These are phyloP conservation scores for Pantherophis guttatus DNA, from an alignment of 2,113 vertebrate genomes.

Conservation along the genomic window DNA sequence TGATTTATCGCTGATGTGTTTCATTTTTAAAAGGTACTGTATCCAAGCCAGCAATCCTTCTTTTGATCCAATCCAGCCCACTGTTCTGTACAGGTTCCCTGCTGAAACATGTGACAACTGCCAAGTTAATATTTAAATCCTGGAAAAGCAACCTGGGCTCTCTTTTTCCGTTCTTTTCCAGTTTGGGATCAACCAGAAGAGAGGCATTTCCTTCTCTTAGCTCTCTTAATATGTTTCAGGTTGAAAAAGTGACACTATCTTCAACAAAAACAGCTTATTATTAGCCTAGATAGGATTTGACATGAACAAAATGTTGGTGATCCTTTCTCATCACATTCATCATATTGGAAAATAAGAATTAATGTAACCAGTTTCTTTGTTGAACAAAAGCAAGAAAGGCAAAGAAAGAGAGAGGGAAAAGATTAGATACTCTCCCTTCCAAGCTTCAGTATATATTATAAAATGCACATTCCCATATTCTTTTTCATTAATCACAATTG, in stretches of 20 bases:
- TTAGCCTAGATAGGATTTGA: too few relatives aligned
- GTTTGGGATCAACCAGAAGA: background rate
- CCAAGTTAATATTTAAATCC: slow-evolving; percentile 2
- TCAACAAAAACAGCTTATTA: background rate
- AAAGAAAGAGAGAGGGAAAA: background rate
- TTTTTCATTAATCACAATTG: background rate
- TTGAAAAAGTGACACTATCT: rapidly evolving
- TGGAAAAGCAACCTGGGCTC: slow-evolving; percentile 1
- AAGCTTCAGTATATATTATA: background rate
- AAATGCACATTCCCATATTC: background rate
- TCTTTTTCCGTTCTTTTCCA: slow-evolving; percentile 2
- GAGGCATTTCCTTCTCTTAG: slow-evolving; percentile 7
- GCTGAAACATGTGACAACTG: background rate
- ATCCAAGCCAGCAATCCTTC: background rate
- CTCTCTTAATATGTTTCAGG: background rate
- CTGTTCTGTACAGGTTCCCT: background rate
- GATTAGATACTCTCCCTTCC: background rate
- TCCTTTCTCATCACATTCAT: background rate
- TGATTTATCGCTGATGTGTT: slow-evolving; percentile 26
- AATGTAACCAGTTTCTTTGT: background rate
- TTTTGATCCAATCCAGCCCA: slow-evolving; percentile 4
- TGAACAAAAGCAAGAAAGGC: background rate
- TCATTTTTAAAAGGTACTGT: slow-evolving; percentile 13
- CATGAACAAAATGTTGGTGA: background rate
- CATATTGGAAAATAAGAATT: background rate